These are phyloP conservation scores for Idaea biselata DNA, from an alignment of 2,888 invertebrate genomes.

Conservation along the genomic window DNA sequence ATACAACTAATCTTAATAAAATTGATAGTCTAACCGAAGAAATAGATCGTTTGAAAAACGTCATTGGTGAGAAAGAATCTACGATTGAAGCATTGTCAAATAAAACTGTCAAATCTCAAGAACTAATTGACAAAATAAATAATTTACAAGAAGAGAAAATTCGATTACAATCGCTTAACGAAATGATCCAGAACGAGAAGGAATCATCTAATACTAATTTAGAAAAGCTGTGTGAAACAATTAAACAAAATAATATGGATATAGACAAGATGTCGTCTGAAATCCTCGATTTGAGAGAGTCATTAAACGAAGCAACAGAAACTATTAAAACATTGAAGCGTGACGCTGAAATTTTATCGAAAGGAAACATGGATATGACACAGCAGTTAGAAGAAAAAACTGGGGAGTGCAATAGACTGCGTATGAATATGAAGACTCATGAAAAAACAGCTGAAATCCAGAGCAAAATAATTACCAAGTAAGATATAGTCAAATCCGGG, in stretches of 20 bases:
- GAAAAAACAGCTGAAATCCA: conserved; percentile 69
- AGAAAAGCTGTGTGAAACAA: conserved; percentile 53
- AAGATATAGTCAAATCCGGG: conserved; percentile 13
- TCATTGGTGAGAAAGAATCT: conserved; percentile 41
- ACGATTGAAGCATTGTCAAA: conserved; percentile 36
- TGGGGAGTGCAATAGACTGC: conserved; percentile 50
- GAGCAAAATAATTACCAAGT: conserved; percentile 67
- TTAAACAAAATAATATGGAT: conserved; percentile 53
- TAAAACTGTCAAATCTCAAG: conserved; percentile 34
- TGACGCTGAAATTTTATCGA: conserved; percentile 53
- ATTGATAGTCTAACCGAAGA: conserved; percentile 48
- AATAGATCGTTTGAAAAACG: conserved; percentile 42
- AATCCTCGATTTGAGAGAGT: conserved; percentile 53
- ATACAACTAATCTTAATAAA: conserved; percentile 35
- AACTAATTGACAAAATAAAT: conserved; percentile 39
- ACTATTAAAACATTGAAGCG: conserved; percentile 54
- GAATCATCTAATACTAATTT: conserved; percentile 52
- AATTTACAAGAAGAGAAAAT: conserved; percentile 42
- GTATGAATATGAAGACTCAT: conserved; percentile 67
- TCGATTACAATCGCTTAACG: conserved; percentile 49
- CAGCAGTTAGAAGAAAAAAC: conserved; percentile 58
- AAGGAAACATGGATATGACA: conserved; percentile 52
- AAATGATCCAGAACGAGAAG: conserved; percentile 53
- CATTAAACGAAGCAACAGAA: conserved; percentile 51
- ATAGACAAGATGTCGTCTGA: conserved; percentile 61